Evolutionary conservation across 2,113 vertebrate species (phyloP).

Genomic region (Saccopteryx bilineata): DNA sequence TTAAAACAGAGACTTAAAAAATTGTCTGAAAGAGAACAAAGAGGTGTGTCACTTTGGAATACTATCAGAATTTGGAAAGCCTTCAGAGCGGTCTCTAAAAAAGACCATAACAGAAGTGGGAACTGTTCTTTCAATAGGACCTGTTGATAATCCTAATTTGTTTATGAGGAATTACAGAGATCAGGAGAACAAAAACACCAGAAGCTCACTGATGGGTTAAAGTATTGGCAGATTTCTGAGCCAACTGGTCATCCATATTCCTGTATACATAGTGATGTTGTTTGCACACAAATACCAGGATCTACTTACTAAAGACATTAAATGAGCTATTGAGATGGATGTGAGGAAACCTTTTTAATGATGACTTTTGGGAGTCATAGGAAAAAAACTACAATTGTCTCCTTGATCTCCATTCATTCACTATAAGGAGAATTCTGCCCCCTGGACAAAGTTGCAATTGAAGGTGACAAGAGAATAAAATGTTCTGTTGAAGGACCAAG

Average conservation of each 20-base stretch:
- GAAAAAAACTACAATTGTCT: background rate
- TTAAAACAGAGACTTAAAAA: background rate
- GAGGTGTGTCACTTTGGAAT: background rate
- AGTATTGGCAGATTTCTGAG: background rate
- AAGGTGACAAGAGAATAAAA: background rate
- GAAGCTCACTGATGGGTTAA: background rate
- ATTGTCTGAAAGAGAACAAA: background rate
- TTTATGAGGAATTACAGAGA: background rate
- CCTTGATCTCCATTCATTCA: background rate
- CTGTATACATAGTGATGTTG: background rate
- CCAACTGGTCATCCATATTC: background rate
- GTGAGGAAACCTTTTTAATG: background rate
- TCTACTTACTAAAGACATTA: background rate
- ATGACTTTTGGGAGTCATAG: background rate
- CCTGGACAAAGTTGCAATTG: background rate
- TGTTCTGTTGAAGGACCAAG: background rate
- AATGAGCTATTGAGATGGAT: background rate
- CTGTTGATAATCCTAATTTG: background rate
- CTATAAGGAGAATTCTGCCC: background rate
- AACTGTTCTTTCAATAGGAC: background rate
- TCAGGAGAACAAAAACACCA: background rate
- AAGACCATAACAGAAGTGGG: fast-evolving
- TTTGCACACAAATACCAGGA: background rate
- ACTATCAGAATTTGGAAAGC: too few species aligned
- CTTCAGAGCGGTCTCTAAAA: background rate